These are phyloP conservation scores for Scaptomyza pallida DNA, from an alignment of 1,140 invertebrate genomes.

Conservation along the genomic window DNA sequence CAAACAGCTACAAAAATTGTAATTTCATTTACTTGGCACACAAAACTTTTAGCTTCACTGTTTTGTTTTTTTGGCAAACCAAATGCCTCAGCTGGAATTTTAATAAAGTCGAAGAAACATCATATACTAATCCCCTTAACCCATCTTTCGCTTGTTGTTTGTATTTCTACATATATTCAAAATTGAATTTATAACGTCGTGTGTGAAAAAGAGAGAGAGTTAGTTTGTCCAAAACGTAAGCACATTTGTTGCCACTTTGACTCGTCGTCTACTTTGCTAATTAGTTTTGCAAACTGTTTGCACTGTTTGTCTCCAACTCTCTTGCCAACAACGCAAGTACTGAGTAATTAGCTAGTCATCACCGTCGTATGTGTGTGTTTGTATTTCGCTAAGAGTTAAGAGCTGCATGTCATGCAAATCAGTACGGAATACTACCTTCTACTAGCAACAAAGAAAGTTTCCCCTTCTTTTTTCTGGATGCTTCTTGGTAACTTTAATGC, in stretches of 20 bases:
- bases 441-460: not conserved
- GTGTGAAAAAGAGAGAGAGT: too few species aligned
- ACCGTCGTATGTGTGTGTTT: too few species aligned
- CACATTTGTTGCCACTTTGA: conserved; percentile 35
- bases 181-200: conserved; percentile 23
- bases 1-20: not conserved
- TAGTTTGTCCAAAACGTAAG: not conserved
- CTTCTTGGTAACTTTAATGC: not conserved
- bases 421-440: not conserved
- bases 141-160: conserved; percentile 1
- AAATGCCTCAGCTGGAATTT: conserved; percentile 34
- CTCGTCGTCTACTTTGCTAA: conserved; percentile 48
- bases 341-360: conserved; percentile 34
- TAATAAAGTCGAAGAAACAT: conserved; percentile 33
- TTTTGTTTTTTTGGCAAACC: not conserved
- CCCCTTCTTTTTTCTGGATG: not conserved
- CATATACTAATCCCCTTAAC: not conserved
- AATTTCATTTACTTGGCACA: conserved; percentile 7
- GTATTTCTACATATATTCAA: not conserved
- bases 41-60: not conserved
- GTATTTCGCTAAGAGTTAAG: not conserved
- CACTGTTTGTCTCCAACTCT: not conserved
- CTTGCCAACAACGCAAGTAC: not conserved
- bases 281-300: conserved; percentile 47
- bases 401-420: conserved; percentile 20